Evolutionary conservation across 2,888 invertebrate genomes (phyloP), one percentile per base, ranked within the genome.

Genomic region (Tuberolachnus salignus): DNA sequence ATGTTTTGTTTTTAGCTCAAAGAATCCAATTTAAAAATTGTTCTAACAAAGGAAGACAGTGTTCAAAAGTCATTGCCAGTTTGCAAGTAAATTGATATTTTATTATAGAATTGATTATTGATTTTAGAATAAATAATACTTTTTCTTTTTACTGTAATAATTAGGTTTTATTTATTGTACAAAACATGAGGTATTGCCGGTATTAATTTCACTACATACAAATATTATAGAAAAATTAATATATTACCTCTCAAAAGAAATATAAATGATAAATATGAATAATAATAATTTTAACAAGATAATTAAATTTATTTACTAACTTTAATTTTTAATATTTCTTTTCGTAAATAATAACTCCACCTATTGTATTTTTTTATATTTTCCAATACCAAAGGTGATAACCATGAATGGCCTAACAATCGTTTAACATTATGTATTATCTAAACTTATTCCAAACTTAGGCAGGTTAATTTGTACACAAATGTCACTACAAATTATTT

Each of bases 1-100:
- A n/a, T n/a, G 46, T 26, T 49, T n/a, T 51, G 49, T 51, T 75
- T 80, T 61, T 89, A 91, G 83, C 85, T 95, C 42, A 95, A 95
- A 85, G 92, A 92, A 19, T 89, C 90, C 23, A 87, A 89, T 80
- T 86, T 95, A 80, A 89, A 91, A 81, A 87, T 95, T 78, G 87
- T 90, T 4, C 89, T 95, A 81, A 91, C 91, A 8, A 90, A 88
- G 86, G 86, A 88, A 69, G 87, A 86, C 81, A 81, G 83, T 75
- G 23, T 61, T 14, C 57, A 66, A 9, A 44, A 51, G 8, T 13
- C 26, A 49, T 51, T 73, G 14, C 82, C 82, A 26, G 26, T 74
- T 74, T 82, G 82, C 71, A 80, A 75, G 82, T 82, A 73, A 72
- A 75, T 51, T 72, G 19, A 63, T 74, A 61, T 51, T 80, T 71